Percentiles rank a stretch among this genome's conserved stretches.
Evolutionary conservation across 2,113 vertebrate genomes (phyloP).

Genomic region (Gyps fulvus): DNA sequence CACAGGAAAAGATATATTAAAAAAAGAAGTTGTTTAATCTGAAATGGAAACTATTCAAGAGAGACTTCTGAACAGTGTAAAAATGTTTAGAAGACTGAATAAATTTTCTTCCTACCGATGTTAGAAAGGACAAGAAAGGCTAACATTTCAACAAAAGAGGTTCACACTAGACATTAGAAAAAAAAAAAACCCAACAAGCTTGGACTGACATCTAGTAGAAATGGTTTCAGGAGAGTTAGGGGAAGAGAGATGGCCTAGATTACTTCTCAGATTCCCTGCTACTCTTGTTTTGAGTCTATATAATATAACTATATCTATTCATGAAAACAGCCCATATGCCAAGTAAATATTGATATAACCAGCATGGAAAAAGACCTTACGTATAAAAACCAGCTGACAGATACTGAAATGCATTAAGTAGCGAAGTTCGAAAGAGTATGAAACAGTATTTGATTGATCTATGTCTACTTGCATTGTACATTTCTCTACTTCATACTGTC

Average conservation of each 20-base stretch:
- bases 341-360: not conserved
- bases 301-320: not conserved
- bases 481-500: not conserved
- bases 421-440: not conserved
- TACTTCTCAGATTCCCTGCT: not conserved
- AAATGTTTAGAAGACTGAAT: not conserved
- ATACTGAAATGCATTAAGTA: not conserved
- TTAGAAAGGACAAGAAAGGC: not conserved
- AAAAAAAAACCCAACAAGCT: not conserved
- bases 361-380: not conserved
- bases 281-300: not conserved
- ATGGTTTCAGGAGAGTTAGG: not conserved
- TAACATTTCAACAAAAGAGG: not conserved
- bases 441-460: not conserved
- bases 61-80: not conserved
- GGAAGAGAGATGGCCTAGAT: not conserved
- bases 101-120: not conserved
- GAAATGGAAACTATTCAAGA: not conserved
- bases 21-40: not conserved
- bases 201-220: not conserved
- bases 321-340: not conserved
- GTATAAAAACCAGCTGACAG: not conserved
- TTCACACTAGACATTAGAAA: not conserved
- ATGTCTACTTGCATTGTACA: not conserved
- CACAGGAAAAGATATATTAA: not conserved